Percentiles rank a stretch among this genome's conserved stretches.
These are phyloP conservation scores for Catocala nupta DNA, from an alignment of 2,888 invertebrate species.

Conservation along the genomic window DNA sequence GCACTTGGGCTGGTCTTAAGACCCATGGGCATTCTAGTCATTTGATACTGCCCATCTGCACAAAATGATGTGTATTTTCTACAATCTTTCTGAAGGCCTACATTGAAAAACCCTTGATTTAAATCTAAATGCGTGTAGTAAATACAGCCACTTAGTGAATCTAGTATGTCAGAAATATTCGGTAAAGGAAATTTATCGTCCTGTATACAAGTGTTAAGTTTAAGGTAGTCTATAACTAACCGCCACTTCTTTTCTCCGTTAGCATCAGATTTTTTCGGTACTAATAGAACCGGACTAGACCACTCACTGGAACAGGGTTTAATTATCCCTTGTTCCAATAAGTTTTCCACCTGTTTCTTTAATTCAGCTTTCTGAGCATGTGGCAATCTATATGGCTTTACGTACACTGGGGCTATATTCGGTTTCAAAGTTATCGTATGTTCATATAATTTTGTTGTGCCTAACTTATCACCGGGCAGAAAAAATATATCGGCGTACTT, in stretches of 20 bases:
- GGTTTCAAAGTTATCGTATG: conserved; percentile 36
- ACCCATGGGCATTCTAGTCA: too few species aligned
- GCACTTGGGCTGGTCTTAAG: too few species aligned
- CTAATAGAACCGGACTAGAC: background rate
- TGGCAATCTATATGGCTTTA: conserved; percentile 41
- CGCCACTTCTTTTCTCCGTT: conserved; percentile 1
- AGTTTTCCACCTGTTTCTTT: conserved; percentile 30
- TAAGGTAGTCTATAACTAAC: conserved; percentile 5
- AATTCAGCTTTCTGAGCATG: conserved; percentile 31
- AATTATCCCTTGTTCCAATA: conserved; percentile 36
- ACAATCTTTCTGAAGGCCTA: too few species aligned
- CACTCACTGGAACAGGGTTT: background rate
- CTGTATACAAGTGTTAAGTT: background rate
- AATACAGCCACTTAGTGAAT: conserved; percentile 1
- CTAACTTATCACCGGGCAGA: conserved; percentile 34
- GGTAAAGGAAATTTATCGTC: conserved; percentile 10
- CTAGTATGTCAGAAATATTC: conserved; percentile 10
- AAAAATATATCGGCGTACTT: conserved; percentile 43
- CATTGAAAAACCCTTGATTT: background rate
- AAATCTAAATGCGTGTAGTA: conserved; percentile 5
- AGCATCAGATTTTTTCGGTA: background rate
- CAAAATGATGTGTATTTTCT: too few species aligned
- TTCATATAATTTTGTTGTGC: conserved; percentile 26
- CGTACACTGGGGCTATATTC: conserved; percentile 15
- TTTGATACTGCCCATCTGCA: too few species aligned